These are phyloP conservation scores for Pseudomugil gertrudae DNA, from an alignment of 2,797 vertebrate species.

Conservation along the genomic window DNA sequence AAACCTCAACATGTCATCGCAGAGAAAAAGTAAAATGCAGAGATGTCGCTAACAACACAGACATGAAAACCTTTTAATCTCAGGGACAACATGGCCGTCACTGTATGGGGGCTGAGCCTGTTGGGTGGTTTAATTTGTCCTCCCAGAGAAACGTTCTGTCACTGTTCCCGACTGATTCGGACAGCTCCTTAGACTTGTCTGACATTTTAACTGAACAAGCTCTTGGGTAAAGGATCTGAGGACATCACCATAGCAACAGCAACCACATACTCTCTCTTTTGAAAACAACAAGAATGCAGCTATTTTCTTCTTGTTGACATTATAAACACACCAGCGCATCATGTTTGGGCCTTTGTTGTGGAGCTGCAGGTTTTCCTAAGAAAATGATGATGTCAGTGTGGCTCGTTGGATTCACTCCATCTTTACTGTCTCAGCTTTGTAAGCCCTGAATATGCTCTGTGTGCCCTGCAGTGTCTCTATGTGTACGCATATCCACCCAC, in stretches of 20 bases:
- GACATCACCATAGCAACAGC: slow-evolving; percentile 54
- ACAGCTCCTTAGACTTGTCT: slow-evolving; percentile 7
- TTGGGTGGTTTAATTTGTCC: slow-evolving; percentile 37
- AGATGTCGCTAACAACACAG: not conserved
- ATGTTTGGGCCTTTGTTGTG: not conserved
- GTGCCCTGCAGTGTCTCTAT: slow-evolving; percentile 8
- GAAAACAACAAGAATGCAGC: slow-evolving; percentile 19
- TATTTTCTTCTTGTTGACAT: slow-evolving; percentile 16
- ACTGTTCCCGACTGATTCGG: slow-evolving; percentile 23
- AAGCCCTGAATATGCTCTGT: slow-evolving; percentile 4
- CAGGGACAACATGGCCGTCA: not conserved
- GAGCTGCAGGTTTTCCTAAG: not conserved
- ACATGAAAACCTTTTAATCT: not conserved
- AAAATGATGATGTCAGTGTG: not conserved
- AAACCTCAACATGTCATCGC: not conserved
- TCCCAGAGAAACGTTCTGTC: slow-evolving; percentile 44
- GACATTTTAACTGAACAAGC: slow-evolving; percentile 39
- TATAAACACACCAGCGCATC: not conserved
- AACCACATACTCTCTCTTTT: slow-evolving; percentile 24
- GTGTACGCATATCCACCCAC: not conserved
- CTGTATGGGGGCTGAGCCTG: slow-evolving; percentile 2
- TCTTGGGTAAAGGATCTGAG: slow-evolving; percentile 34
- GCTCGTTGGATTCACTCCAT: slow-evolving; percentile 20
- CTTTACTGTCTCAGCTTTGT: slow-evolving; percentile 4
- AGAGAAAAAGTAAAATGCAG: not conserved